These are phyloP conservation scores for Leucoraja erinaceus DNA, from an alignment of 2,113 vertebrate species.

Conservation along the genomic window DNA sequence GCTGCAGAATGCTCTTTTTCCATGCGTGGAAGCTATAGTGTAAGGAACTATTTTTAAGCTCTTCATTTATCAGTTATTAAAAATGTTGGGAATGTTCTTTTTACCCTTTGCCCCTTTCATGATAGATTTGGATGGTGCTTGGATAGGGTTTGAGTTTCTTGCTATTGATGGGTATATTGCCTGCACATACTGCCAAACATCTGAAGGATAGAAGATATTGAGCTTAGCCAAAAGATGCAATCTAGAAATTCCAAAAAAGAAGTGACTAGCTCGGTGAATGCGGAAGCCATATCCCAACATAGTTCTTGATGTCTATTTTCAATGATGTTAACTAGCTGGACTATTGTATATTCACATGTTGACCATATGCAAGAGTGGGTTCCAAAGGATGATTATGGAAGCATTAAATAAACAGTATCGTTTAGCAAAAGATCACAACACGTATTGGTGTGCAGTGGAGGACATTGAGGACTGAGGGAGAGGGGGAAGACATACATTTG, in stretches of 20 bases:
- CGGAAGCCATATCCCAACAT: neutral
- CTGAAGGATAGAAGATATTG: neutral
- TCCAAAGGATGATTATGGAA: neutral
- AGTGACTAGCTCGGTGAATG: neutral
- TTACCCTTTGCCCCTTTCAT: neutral
- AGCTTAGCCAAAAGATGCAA: neutral
- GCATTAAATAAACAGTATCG: neutral
- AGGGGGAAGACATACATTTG: neutral
- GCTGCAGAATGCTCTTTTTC: conserved; percentile 11
- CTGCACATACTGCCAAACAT: neutral
- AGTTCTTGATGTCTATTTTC: neutral
- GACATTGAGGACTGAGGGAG: neutral
- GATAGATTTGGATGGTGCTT: neutral
- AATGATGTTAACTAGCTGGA: neutral
- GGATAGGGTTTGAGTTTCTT: neutral
- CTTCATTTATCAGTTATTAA: neutral
- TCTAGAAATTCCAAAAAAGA: neutral
- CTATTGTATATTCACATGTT: neutral
- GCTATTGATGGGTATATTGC: neutral
- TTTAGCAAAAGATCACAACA: neutral
- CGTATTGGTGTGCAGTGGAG: neutral
- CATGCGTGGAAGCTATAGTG: conserved; percentile 36
- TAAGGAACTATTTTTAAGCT: conserved; percentile 2
- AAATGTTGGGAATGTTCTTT: neutral
- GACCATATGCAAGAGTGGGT: neutral